Evolutionary conservation across 2,113 vertebrate genomes (phyloP), one percentile per base, ranked within the genome.

Genomic region (Butorides virescens): DNA sequence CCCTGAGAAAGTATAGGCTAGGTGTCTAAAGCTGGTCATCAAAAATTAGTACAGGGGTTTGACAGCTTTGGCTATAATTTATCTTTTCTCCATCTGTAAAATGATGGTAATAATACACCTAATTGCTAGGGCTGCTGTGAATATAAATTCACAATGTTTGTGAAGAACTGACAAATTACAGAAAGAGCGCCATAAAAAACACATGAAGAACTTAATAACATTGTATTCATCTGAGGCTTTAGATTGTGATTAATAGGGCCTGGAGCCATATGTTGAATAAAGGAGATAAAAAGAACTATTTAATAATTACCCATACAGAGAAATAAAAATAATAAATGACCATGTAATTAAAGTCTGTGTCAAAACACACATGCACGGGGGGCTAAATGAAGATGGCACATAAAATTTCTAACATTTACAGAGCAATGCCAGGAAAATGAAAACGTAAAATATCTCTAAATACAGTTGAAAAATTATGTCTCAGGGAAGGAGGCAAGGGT

Each of bases 31-130:
- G 85, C n/a, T 94, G 92, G 92, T 88, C 93, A 94, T 90, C 95
- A 95, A 83, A 94, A 96, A 92, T 83, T 94, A 86, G 85, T 58
- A 88, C 46, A 92, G 78, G n/a, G 13, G 90, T 92, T 94, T 90
- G 88, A 95, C 82, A 94, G 78, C 68, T 95, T 95, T 92, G 55
- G 62, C 55, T 94, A 62, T 90, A 90, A 95, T 94, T 95, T 95
- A 32, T 95, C 80, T 95, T 93, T 95, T 79, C 87, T 88, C 88
- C 88, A 95, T 90, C 93, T 94, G 81, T 93, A 96, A 94, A 96
- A 92, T 92, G 77, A 91, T 91, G 66, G 77, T 75, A 96, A 94
- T 96, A 96, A 96, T 88, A 79, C 49, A 85, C 74, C 66, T 96
- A 96, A 95, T 95, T 94, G 81, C 92, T 82, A 70, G 53, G 85